A percentile compares a stretch with the other conserved stretches of the same genome.
Evolutionary conservation across 1,140 invertebrate genomes (phyloP).

Genomic region (Samia ricini): DNA sequence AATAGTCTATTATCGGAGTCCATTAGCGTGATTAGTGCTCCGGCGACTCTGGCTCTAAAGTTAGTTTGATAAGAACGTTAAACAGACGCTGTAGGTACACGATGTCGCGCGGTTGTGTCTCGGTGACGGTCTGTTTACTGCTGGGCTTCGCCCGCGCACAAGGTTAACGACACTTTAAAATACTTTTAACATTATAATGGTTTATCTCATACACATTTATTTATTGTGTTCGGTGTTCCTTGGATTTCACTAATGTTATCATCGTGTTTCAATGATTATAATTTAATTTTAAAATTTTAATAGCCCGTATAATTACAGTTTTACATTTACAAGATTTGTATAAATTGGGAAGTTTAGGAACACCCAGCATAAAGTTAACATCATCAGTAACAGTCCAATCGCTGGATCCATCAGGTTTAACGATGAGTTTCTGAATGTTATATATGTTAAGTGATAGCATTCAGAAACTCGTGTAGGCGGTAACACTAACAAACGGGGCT

Average conservation of each 20-base stretch:
- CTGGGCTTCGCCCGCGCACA: conserved; percentile 30
- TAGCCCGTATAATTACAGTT: not conserved
- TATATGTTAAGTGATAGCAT: conserved; percentile 20
- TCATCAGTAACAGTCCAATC: conserved; percentile 23
- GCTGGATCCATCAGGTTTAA: conserved; percentile 18
- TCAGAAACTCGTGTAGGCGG: conserved; percentile 43
- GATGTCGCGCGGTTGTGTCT: conserved; percentile 33
- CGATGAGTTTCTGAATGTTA: conserved; percentile 31
- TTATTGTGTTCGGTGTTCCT: conserved; percentile 20
- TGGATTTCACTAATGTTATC: not conserved
- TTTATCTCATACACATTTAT: conserved; percentile 18
- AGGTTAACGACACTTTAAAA: conserved; percentile 33
- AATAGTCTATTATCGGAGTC: conserved; percentile 49
- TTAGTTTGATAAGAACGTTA: not conserved
- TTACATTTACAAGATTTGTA: not conserved
- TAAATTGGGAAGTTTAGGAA: conserved; percentile 14
- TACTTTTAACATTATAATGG: conserved; percentile 24
- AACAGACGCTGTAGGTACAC: conserved; percentile 10
- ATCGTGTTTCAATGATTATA: not conserved
- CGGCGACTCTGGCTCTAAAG: conserved; percentile 3
- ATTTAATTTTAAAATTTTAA: too few relatives aligned
- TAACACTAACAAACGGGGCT: conserved; percentile 49
- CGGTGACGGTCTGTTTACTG: conserved; percentile 29
- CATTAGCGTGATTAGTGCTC: conserved; percentile 31
- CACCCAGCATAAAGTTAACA: conserved; percentile 21